phyloP scores from a whole-genome alignment of 1,140 invertebrate genomes.

The Olivierus martensii region DNA sequence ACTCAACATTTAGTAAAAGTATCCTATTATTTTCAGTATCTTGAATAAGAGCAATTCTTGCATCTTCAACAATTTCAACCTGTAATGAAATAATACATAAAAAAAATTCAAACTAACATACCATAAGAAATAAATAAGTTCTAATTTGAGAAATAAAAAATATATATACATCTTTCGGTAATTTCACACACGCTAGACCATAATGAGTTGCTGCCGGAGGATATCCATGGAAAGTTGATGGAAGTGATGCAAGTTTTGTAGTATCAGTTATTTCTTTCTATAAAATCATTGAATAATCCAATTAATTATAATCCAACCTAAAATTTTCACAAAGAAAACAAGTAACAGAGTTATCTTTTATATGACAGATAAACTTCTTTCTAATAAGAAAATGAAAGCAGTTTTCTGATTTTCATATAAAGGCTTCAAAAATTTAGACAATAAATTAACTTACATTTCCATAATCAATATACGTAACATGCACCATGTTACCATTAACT shows the following conservation, averaged over 20 bases:
- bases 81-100: conserved; percentile 9
- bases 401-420: too few species aligned
- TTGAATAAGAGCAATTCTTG: conserved; percentile 24
- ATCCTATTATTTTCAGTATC: conserved; percentile 27
- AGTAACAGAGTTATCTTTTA: background rate
- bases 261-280: conserved; percentile 32
- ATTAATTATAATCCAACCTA: background rate
- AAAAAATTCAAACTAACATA: conserved; percentile 5
- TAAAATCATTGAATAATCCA: conserved; percentile 17
- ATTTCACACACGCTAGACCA: conserved; percentile 58
- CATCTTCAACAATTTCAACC: conserved; percentile 18
- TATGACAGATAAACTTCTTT: background rate
- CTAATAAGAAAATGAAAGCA: too few species aligned
- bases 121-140: background rate
- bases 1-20: conserved; percentile 40
- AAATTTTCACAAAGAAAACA: background rate
- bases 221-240: conserved; percentile 48
- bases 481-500: conserved; percentile 45
- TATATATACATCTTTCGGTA: conserved; percentile 61
- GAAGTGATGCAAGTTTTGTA: conserved; percentile 48
- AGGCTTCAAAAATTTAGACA: background rate
- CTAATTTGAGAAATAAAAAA: conserved; percentile 2
- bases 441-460: conserved; percentile 52
- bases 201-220: conserved; percentile 77
- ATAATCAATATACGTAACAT: conserved; percentile 86